Base-by-base conservation (phyloP, 1,140 invertebrate genomes). In the Drosophila bocki region DNA sequence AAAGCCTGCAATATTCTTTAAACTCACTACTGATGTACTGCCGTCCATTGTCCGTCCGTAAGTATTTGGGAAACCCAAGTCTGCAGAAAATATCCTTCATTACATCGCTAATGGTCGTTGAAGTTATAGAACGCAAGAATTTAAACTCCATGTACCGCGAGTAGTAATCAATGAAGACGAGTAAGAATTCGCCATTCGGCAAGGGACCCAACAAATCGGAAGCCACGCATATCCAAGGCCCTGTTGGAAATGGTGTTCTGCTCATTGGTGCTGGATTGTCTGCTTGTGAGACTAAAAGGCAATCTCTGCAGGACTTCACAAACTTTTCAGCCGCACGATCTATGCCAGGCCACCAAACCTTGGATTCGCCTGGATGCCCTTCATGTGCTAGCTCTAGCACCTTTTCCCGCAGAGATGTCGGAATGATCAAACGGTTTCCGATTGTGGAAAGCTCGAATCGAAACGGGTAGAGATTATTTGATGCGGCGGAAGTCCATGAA, bases 61-160 rank as follows among this genome's bases (percentile, higher is more conserved):
- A 29, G 26, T 42, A 56, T 57, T 79, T 63, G 15, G 77, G 67
- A 42, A 45, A 59, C 22, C 78, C 67, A 12, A 75, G 45, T 44
- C 53, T 41, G n/a, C 41, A 57, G 48, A 77, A 69, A 53, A 80
- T 80, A 51, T 80, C 51, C 26, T 77, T 45, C 32, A 54, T 64
- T 50, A 15, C 35, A 17, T 56, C 59, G 26, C 62, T 75, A 42
- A 74, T 64, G 7, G 53, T 41, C 32, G 45, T n/a, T 39, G 70
- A 74, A 29, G 64, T 50, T 19, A 68, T 68, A 9, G 45, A 41
- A 7, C 41, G 48, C 15, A 53, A 7, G 32, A 68, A 56, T 47
- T 54, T 67, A 32, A 58, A 67, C 35, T 67, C 54, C 54, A 67
- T 67, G 37, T 51, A 67, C 19, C 50, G 35, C 22, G 54, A 68